A percentile compares a stretch with the other conserved stretches of the same genome.
These are phyloP conservation scores for Triplophysa rosa DNA, from an alignment of 2,113 vertebrate genomes.

Conservation along the genomic window DNA sequence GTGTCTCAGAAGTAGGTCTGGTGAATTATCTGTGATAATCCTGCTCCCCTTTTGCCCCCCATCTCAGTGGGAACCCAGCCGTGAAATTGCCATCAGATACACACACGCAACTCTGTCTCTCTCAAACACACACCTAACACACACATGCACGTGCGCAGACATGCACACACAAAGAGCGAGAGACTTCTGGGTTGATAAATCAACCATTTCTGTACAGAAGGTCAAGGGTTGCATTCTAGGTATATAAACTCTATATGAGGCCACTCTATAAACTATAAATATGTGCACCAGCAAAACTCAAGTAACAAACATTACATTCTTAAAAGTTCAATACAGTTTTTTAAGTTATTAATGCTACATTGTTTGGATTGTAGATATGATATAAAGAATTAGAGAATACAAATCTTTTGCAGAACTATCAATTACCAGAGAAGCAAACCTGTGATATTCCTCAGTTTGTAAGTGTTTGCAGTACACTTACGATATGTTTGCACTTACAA, in stretches of 20 bases:
- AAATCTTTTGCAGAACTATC: too few relatives aligned
- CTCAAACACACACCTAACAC: conserved; percentile 33
- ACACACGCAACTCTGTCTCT: conserved; percentile 29
- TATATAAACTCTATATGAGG: conserved; percentile 44
- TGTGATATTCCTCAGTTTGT: too few relatives aligned
- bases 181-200: conserved; percentile 43
- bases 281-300: conserved; percentile 2
- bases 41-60: conserved; percentile 48
- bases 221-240: conserved; percentile 42
- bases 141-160: conserved; percentile 14
- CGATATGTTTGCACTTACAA: too few relatives aligned
- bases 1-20: conserved; percentile 52
- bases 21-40: conserved; percentile 62
- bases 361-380: too few relatives aligned
- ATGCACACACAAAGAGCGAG: background rate
- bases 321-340: too few relatives aligned
- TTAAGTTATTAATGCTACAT: too few relatives aligned
- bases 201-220: conserved; percentile 44
- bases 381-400: too few relatives aligned
- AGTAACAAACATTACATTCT: too few relatives aligned
- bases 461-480: too few relatives aligned
- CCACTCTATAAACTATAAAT: background rate
- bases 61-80: conserved; percentile 59
- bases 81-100: conserved; percentile 75
- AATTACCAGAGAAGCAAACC: too few relatives aligned